Conservation (phyloP, 1,140 invertebrate species). For the Hylaeus volcanicus region DNA sequence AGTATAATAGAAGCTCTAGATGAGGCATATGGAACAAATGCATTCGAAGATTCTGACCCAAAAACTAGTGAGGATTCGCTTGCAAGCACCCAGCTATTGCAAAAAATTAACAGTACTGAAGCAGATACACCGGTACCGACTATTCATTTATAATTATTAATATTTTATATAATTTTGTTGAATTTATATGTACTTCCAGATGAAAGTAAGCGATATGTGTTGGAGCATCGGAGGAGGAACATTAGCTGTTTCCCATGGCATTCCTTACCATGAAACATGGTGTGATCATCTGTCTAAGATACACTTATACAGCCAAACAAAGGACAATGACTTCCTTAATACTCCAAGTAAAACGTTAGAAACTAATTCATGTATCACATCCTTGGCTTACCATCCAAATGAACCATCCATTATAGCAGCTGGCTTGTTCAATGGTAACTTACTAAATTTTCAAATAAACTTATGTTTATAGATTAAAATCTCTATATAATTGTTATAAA, state of each 20-base stretch:
- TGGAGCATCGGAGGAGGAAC: constrained; percentile 79
- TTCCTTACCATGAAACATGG: constrained; percentile 74
- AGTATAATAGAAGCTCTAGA: constrained; percentile 76
- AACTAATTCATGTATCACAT: constrained; percentile 74
- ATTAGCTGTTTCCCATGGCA: constrained; percentile 71
- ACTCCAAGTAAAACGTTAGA: constrained; percentile 70
- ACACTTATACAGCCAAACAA: constrained; percentile 74
- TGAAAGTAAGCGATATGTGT: constrained; percentile 74
- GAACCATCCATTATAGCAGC: constrained; percentile 78
- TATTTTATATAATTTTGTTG: not conserved
- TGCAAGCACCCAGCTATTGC: constrained; percentile 66
- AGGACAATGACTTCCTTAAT: constrained; percentile 68
- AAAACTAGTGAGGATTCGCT: constrained; percentile 57
- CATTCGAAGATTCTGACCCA: constrained; percentile 75
- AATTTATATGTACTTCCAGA: constrained; percentile 63
- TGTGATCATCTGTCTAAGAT: constrained; percentile 77
- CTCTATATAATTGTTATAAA: constrained; percentile 43
- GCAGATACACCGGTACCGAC: constrained; percentile 65
- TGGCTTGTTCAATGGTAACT: constrained; percentile 76
- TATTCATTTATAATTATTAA: not conserved
- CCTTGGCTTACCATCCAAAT: constrained; percentile 75
- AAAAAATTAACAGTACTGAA: constrained; percentile 66
- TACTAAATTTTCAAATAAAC: constrained; percentile 6
- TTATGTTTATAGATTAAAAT: not conserved
- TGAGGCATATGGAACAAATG: constrained; percentile 73